Evolutionary conservation across 2,113 vertebrate genomes (phyloP), one percentile per base, ranked within the genome.

Genomic region (Megaleporinus macrocephalus): DNA sequence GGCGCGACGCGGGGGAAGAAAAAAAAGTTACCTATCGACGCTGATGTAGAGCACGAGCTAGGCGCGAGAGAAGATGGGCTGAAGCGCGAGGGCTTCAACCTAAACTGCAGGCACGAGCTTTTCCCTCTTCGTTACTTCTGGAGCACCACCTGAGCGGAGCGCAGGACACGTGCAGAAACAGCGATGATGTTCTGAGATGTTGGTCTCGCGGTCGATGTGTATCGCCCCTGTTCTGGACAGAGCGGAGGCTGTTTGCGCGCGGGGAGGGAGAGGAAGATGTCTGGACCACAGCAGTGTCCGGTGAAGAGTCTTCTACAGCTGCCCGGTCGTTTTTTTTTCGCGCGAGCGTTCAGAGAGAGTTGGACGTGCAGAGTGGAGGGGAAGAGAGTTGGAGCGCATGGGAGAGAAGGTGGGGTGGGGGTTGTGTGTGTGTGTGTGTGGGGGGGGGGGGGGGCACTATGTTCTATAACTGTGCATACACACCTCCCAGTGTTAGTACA

Each of bases 301-400:
- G 47, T 57, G 44, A 63, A 55, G 63, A 76, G 49, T 20, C 53
- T 9, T 36, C 66, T 57, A 44, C 71, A 73, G 73, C 75, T 76
- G 74, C 14, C 65, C 20, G 78, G n/a, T n/a, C n/a, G n/a, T n/a
- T n/a, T n/a, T n/a, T 59, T 82, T 68, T 83, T 76, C 80, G 79
- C 69, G 83, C 85, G 20, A 80, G 70, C 30, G 76, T 81, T 80
- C 82, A 73, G 78, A 71, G 78, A 66, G 81, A 82, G 83, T 83
- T 82, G 70, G 33, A 83, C 41, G 66, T 63, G 65, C 65, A 55
- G 53, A 55, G 53, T 55, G 53, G 53, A 61, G 22, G 10, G 24
- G 55, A 59, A 24, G 55, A 63, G 73, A 44, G 57, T 65, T 57
- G 57, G 22, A 68, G 26, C 57, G 36, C 68, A 72, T 29, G 30